Evolutionary conservation across 2,113 vertebrate genomes (phyloP), one percentile per base, ranked within the genome.

Genomic region (Hystrix brachyura): DNA sequence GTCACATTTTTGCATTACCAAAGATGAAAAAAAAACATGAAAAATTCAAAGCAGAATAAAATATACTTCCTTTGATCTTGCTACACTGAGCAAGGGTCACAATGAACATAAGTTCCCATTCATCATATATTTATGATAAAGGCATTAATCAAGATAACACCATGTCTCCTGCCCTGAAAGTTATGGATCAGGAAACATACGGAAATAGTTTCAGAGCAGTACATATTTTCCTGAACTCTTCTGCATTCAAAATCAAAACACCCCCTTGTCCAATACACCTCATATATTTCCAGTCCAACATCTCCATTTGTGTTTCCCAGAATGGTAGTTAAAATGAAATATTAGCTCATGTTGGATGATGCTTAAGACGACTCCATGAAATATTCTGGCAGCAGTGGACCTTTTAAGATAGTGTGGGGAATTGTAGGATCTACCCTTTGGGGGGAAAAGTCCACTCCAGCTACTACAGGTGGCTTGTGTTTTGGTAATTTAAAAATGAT

Each of bases 231-330:
- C 85, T 96, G 69, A 79, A 90, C 21, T 97, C 72, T 65, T 90
- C 83, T 95, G 62, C 62, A 87, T 96, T 97, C 92, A 97, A 91
- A 97, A 97, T 95, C 92, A 84, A 98, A 98, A 97, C 17, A 98
- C 1, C 13, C 94, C 93, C 48, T 10, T 72, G 93, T 91, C 57
- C 71, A 89, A 3, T 67, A 69, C 81, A 96, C 96, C 93, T 98
- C 81, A 0, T 97, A 95, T 97, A 98, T 98, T 98, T 98, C 78
- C 93, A 98, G 87, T 60, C 90, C 38, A 97, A 87, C 43, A 69
- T 97, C 94, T 98, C 85, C 95, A 97, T 98, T 98, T 97, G 59
- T 96, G 85, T 97, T 98, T 98, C 92, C 91, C 87, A 97, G n/a
- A 96, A 81, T 64, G 85, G 46, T 46, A 91, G 72, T 96, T 98